A percentile compares a stretch with the other conserved stretches of the same genome.
phyloP scores from a whole-genome alignment of 2,888 invertebrate genomes.

The Dicranocentrus wangi region DNA sequence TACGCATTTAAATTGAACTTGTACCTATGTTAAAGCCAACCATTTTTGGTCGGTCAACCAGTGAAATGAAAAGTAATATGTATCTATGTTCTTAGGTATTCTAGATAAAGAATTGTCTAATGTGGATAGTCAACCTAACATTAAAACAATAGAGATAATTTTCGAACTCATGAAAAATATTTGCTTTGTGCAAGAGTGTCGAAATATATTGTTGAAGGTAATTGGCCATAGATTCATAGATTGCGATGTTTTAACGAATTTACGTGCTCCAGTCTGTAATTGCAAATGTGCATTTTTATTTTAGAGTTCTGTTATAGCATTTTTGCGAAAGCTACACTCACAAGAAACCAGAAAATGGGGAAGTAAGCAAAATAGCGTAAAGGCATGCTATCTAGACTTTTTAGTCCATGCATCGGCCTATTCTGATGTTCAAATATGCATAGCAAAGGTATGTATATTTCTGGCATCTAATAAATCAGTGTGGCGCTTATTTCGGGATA shows the following conservation, averaged over 20 bases:
- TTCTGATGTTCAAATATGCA: constrained; percentile 66
- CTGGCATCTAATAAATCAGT: too few relatives aligned
- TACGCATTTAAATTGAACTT: not conserved
- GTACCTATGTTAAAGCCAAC: too few relatives aligned
- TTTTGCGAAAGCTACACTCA: constrained; percentile 65
- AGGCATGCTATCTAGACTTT: constrained; percentile 65
- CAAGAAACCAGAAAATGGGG: constrained; percentile 70
- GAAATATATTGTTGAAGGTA: constrained; percentile 69
- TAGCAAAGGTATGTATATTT: constrained; percentile 71
- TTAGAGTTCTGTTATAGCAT: constrained; percentile 61
- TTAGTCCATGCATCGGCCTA: constrained; percentile 67
- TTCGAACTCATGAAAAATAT: constrained; percentile 66
- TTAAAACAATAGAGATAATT: constrained; percentile 68
- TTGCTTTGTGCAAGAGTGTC: constrained; percentile 65
- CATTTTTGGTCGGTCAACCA: too few relatives aligned
- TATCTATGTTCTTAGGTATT: too few relatives aligned
- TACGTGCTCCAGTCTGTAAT: too few relatives aligned
- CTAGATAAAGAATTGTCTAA: constrained; percentile 64
- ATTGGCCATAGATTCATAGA: too few relatives aligned
- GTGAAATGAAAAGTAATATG: too few relatives aligned
- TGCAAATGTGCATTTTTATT: too few relatives aligned
- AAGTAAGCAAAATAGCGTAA: constrained; percentile 65
- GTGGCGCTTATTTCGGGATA: too few relatives aligned
- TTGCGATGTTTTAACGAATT: too few relatives aligned
- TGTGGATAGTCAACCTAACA: constrained; percentile 60